Conservation (phyloP, 2,888 invertebrate species). For the Lepetodrilus schrolli region DNA sequence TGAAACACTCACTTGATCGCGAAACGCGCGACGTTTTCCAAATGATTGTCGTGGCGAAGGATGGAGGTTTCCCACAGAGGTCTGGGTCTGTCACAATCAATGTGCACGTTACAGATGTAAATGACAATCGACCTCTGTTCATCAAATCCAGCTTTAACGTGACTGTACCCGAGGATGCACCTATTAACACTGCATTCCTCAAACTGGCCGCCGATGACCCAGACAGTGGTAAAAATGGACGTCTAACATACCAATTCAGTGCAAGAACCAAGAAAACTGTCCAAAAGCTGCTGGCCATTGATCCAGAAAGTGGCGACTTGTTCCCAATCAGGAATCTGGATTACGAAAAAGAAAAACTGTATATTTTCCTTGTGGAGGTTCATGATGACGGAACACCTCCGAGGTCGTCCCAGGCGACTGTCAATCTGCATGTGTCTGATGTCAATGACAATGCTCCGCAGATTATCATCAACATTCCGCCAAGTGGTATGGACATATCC, state of each 20-base stretch:
- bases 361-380: conserved; percentile 81
- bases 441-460: conserved; percentile 92
- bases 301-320: conserved; percentile 90
- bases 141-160: conserved; percentile 50
- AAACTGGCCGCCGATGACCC: conserved; percentile 86
- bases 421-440: conserved; percentile 79
- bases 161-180: conserved; percentile 54
- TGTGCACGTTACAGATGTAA: conserved; percentile 60
- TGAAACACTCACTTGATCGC: conserved; percentile 57
- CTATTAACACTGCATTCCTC: conserved; percentile 50
- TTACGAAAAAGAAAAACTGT: conserved; percentile 84
- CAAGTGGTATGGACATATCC: conserved; percentile 80
- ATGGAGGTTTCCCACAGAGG: conserved; percentile 58
- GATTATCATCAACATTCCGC: conserved; percentile 87
- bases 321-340: conserved; percentile 86
- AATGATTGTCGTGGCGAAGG: conserved; percentile 59
- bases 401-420: conserved; percentile 77
- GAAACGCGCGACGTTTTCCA: conserved; percentile 56
- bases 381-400: conserved; percentile 55
- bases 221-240: conserved; percentile 87
- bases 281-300: conserved; percentile 77
- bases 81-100: conserved; percentile 61
- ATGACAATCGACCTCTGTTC: conserved; percentile 65
- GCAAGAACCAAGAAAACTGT: conserved; percentile 55
- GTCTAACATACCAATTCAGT: conserved; percentile 75